These are phyloP conservation scores for Jordanella pulchra DNA, from an alignment of 2,797 vertebrate species.

Conservation along the genomic window DNA sequence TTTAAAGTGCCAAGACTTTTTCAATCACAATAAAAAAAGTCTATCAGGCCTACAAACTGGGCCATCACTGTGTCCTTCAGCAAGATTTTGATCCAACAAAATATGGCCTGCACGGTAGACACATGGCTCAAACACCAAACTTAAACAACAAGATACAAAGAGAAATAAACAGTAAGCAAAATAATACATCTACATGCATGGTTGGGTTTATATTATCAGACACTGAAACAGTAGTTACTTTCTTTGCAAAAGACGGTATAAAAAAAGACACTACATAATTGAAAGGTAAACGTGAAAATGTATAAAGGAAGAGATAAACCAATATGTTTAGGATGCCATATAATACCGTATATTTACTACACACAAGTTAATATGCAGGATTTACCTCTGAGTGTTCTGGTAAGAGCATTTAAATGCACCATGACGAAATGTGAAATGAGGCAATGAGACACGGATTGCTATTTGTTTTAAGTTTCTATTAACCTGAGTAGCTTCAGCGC, in stretches of 20 bases:
- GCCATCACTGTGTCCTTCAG: background rate
- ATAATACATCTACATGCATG: conserved; percentile 27
- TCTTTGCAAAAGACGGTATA: conserved; percentile 62
- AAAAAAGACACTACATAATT: conserved; percentile 60
- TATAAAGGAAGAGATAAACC: conserved; percentile 31
- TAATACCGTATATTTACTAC: conserved; percentile 24
- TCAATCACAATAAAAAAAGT: background rate
- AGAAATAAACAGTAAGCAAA: background rate
- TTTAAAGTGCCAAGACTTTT: background rate
- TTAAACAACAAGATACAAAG: background rate
- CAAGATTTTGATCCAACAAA: background rate
- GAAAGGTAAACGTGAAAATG: conserved; percentile 49
- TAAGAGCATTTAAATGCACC: conserved; percentile 45
- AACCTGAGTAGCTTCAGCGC: conserved; percentile 43
- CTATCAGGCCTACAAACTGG: background rate
- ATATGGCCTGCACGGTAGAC: background rate
- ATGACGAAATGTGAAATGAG: conserved; percentile 44
- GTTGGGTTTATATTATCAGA: conserved; percentile 36
- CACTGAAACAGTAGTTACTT: conserved; percentile 29
- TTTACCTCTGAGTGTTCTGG: background rate
- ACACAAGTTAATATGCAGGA: background rate
- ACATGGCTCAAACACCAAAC: no score
- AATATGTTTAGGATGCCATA: conserved; percentile 55
- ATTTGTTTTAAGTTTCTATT: conserved; percentile 67
- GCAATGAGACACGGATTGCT: conserved; percentile 16